Evolutionary conservation across 2,113 vertebrate genomes (phyloP).

Genomic region (Telmatochromis sp.): DNA sequence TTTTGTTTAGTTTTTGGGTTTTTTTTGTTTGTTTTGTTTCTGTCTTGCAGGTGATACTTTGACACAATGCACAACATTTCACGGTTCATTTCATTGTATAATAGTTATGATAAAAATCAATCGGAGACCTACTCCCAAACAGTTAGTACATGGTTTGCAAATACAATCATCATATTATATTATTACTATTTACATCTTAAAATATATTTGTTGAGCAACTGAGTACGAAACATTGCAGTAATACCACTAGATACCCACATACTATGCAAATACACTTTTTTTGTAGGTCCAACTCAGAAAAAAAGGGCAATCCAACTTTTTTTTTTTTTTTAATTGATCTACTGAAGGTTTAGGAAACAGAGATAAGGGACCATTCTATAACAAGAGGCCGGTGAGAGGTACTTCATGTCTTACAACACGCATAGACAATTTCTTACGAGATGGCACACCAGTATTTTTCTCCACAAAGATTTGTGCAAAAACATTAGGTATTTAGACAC

Average conservation of each 20-base stretch:
- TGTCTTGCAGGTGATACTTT: constrained; percentile 60
- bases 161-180: constrained; percentile 71
- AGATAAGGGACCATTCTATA: constrained; percentile 55
- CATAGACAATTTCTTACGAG: constrained; percentile 56
- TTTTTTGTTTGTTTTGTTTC: background rate
- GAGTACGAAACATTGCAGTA: constrained; percentile 69
- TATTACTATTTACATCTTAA: constrained; percentile 73
- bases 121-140: constrained; percentile 66
- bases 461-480: constrained; percentile 35
- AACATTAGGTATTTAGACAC: constrained; percentile 28
- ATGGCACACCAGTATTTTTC: constrained; percentile 61
- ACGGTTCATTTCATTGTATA: constrained; percentile 63
- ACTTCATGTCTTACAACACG: constrained; percentile 66
- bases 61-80: constrained; percentile 69
- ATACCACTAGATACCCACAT: constrained; percentile 69
- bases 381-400: constrained; percentile 63
- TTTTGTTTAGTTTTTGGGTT: background rate
- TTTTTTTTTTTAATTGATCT: constrained; percentile 27
- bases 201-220: constrained; percentile 71
- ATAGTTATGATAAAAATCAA: constrained; percentile 67
- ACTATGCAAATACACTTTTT: constrained; percentile 67
- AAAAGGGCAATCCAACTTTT: constrained; percentile 53
- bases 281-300: constrained; percentile 56
- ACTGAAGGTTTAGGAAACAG: constrained; percentile 45
- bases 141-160: constrained; percentile 71